Evolutionary conservation across 2,888 invertebrate species (phyloP).

Genomic region (Phasia obesa): DNA sequence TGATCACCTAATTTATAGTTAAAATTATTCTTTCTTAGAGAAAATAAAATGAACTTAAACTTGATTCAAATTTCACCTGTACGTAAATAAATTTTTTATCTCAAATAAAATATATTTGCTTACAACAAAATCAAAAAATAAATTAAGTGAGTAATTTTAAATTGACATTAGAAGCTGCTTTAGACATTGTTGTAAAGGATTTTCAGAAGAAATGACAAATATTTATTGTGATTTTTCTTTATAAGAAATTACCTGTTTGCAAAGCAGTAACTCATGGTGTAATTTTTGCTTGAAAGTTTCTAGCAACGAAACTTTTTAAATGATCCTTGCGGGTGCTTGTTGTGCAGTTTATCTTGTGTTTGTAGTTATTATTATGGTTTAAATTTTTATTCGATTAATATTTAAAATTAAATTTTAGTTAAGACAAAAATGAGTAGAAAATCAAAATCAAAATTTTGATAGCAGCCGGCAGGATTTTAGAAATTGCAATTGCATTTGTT

Average conservation of each 20-base stretch:
- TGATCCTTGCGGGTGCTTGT: background rate
- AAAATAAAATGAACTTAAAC: no score
- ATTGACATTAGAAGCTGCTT: no score
- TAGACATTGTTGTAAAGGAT: no score
- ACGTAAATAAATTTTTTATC: no score
- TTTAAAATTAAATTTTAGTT: background rate
- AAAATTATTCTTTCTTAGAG: no score
- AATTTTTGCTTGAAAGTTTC: conserved; percentile 38
- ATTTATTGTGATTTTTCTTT: background rate
- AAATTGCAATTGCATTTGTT: background rate
- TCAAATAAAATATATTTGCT: no score
- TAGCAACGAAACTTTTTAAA: conserved; percentile 40
- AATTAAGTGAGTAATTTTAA: no score
- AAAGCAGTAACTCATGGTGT: conserved; percentile 61
- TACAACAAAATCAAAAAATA: no score
- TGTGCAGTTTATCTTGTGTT: conserved; percentile 8
- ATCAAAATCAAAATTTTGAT: background rate
- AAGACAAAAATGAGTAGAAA: background rate
- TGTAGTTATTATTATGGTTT: background rate
- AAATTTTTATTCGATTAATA: background rate
- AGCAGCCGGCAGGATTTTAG: conserved; percentile 11
- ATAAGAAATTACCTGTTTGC: conserved; percentile 54
- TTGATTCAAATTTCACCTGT: no score
- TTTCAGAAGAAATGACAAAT: background rate
- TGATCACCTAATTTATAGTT: no score